Evolutionary conservation across 2,113 vertebrate species (phyloP), one percentile per base, ranked within the genome.

Genomic region (Oophaga pumilio): DNA sequence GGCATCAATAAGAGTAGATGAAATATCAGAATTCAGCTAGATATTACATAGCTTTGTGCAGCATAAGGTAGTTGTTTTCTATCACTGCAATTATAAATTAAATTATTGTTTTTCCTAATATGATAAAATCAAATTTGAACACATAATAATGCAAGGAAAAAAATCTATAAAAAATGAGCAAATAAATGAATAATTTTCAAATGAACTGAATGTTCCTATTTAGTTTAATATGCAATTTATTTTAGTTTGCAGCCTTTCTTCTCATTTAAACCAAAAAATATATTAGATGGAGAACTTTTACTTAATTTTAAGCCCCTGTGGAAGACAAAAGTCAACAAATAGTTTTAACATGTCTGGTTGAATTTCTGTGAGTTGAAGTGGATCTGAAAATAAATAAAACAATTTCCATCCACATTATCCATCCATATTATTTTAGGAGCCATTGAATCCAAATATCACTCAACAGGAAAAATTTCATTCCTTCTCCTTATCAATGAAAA

Each of bases 331-430:
- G 90, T 92, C 90, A 89, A 93, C 92, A 92, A 89, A 81, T 89
- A 60, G 86, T 92, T 93, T 90, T 93, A 91, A 93, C 93, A 94
- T 95, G 93, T 90, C 89, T 91, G 94, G 93, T 91, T 87, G 89
- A 90, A 87, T 53, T 93, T 91, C 94, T 96, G 92, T 91, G 89
- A 92, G 91, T 91, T 93, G 78, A 89, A 90, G 87, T 89, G 89
- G 90, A 89, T 92, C 89, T 90, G 91, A 93, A 95, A 96, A 98
- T 96, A 95, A 94, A 95, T 95, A 95, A 92, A 95, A 96, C 90
- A 93, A 96, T 95, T 95, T 94, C 91, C 90, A 94, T 94, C 88
- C 92, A 88, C 91, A 92, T 95, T 93, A 93, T 78, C 71, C 92
- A 93, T 93, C 90, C 92, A 89, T 92, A 93, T 90, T 87, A 90